These are phyloP conservation scores for Troides helena DNA, from an alignment of 2,888 invertebrate genomes.

Conservation along the genomic window DNA sequence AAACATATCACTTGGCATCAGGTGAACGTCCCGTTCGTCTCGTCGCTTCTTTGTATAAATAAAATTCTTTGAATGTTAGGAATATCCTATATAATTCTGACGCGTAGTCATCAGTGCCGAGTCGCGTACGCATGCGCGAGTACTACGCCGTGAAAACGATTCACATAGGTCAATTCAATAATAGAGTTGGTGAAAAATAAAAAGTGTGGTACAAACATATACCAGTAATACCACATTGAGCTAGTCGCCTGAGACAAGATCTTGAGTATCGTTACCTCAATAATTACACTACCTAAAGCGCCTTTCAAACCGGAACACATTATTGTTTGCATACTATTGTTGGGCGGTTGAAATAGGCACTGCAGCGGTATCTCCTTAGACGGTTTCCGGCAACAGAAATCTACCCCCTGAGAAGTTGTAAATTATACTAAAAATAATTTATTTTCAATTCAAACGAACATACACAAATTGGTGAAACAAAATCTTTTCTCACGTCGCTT, in stretches of 20 bases:
- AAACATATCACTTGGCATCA: no score
- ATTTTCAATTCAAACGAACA: conserved; percentile 1
- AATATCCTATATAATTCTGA: conserved; percentile 1
- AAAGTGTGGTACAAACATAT: neutral
- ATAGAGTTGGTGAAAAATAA: neutral
- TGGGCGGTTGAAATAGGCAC: no score
- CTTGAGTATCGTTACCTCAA: no score
- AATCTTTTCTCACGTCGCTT: conserved; percentile 16
- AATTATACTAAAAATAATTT: neutral
- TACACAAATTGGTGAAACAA: conserved; percentile 19
- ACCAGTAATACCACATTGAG: no score
- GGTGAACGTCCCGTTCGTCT: no score
- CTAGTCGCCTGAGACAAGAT: no score
- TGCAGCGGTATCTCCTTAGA: no score
- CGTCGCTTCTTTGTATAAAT: no score
- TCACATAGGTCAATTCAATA: neutral
- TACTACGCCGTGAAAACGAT: conserved; percentile 3
- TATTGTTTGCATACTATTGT: no score
- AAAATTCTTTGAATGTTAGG: neutral
- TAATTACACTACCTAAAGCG: no score
- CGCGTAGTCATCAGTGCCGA: neutral
- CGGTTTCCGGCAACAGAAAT: no score
- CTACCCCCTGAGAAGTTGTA: neutral
- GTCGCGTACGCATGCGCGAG: conserved; percentile 23
- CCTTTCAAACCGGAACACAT: no score